Percentiles rank a stretch among this genome's conserved stretches.
Evolutionary conservation across 1,140 invertebrate species (phyloP).

Genomic region (Aradophagus sp.): DNA sequence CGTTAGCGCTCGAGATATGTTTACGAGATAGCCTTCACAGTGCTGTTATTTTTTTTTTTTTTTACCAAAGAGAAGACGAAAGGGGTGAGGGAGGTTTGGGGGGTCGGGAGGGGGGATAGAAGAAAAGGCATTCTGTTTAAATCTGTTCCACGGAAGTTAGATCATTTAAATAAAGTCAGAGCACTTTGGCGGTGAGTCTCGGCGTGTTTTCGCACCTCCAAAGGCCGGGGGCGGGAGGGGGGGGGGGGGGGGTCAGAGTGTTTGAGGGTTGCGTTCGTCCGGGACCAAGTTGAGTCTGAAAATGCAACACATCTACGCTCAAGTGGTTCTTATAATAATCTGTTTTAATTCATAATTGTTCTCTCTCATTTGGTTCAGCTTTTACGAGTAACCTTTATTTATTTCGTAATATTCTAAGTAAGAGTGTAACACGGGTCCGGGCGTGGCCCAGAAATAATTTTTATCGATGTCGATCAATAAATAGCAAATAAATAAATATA

Average conservation of each 20-base stretch:
- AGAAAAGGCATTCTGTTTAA: too few species aligned
- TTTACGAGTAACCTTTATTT: slow-evolving; percentile 53
- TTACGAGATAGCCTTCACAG: too few species aligned
- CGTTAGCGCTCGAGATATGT: too few species aligned
- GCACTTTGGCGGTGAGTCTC: slow-evolving; percentile 37
- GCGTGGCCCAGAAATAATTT: slow-evolving; percentile 60
- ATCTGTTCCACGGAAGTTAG: too few species aligned
- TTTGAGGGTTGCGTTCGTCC: slow-evolving; percentile 36
- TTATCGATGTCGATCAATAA: slow-evolving; percentile 61
- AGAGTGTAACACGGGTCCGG: slow-evolving; percentile 63
- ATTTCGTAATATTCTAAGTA: slow-evolving; percentile 60
- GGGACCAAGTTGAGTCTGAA: slow-evolving; percentile 16
- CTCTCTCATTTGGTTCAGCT: slow-evolving; percentile 39
- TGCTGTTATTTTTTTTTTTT: too few species aligned
- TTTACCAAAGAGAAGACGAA: too few species aligned
- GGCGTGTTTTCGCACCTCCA: slow-evolving; percentile 43
- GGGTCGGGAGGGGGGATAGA: too few species aligned
- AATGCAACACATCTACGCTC: slow-evolving; percentile 18
- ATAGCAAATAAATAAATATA: slow-evolving; percentile 64
- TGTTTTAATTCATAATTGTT: slow-evolving; percentile 25
- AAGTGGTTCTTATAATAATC: slow-evolving; percentile 21
- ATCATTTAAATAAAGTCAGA: too few species aligned
- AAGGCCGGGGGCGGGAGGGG: slow-evolving; percentile 18
- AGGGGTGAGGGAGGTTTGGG: too few species aligned
- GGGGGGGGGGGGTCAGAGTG: too few species aligned